These are phyloP conservation scores for Triplophysa rosa DNA, from an alignment of 2,113 vertebrate genomes.

Conservation along the genomic window DNA sequence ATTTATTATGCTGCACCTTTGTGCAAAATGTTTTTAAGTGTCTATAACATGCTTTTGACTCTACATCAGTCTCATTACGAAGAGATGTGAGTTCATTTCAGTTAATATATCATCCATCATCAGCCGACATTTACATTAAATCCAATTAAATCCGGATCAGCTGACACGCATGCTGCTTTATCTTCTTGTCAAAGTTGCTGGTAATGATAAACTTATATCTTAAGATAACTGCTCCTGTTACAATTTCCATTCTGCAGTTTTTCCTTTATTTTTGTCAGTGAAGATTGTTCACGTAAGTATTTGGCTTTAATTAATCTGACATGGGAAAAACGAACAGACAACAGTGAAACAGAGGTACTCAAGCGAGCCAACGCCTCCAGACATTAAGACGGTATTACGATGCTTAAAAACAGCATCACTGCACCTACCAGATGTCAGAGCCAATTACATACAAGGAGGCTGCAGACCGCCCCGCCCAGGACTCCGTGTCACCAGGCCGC, in stretches of 20 bases:
- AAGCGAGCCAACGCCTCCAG: conserved; percentile 74
- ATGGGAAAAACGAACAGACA: conserved; percentile 59
- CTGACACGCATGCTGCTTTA: no score
- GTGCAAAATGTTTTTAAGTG: no score
- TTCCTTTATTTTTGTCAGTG: no score
- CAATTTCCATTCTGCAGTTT: no score
- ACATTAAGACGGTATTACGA: conserved; percentile 71
- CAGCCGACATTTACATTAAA: conserved; percentile 1
- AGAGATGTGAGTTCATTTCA: neutral
- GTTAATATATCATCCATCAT: conserved; percentile 26
- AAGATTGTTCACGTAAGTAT: no score
- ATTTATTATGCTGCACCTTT: no score
- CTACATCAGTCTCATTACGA: neutral
- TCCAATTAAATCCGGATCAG: neutral
- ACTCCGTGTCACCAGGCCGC: neutral
- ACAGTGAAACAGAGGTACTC: conserved; percentile 63
- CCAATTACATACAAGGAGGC: conserved; percentile 74
- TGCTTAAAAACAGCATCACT: conserved; percentile 73
- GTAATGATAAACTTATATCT: neutral
- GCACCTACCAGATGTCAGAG: conserved; percentile 75
- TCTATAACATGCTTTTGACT: no score
- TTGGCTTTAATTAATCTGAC: conserved; percentile 84
- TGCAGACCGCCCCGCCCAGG: conserved; percentile 29
- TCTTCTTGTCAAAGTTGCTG: no score
- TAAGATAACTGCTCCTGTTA: neutral